These are phyloP conservation scores for Halictus ligatus DNA, from an alignment of 2,888 invertebrate species.

Conservation along the genomic window DNA sequence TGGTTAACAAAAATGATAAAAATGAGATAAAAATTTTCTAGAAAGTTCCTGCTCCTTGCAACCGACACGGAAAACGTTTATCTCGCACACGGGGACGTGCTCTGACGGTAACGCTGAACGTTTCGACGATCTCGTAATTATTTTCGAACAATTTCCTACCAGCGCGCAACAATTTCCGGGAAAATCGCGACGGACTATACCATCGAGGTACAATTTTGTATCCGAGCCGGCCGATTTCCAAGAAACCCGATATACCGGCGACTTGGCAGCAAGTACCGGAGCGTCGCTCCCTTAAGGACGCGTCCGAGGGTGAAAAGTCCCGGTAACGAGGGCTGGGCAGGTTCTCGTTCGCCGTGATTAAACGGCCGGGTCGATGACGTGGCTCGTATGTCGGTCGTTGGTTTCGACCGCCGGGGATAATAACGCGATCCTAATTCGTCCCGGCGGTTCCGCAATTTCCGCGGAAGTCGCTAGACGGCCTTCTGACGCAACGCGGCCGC, in stretches of 20 bases:
- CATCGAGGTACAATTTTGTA: neutral
- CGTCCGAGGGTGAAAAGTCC: conserved; percentile 7
- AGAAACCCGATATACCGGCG: neutral
- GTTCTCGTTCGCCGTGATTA: neutral
- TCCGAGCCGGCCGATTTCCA: neutral
- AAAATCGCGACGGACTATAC: neutral
- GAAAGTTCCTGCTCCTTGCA: no score
- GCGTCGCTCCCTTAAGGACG: neutral
- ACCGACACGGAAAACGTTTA: neutral
- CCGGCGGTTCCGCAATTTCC: conserved; percentile 13
- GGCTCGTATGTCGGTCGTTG: neutral
- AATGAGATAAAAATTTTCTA: no score
- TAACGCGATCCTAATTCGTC: conserved; percentile 34
- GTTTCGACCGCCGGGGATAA: neutral
- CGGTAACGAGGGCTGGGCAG: neutral
- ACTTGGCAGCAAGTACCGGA: neutral
- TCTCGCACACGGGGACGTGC: no score
- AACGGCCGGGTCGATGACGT: neutral
- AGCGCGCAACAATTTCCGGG: neutral
- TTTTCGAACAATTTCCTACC: neutral
- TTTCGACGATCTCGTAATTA: neutral
- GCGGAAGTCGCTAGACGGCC: neutral
- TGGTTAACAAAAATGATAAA: no score
- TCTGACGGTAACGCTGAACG: neutral
- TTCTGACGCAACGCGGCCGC: conserved; percentile 23